phyloP scores from a whole-genome alignment of 2,888 invertebrate species.

The Hirtodrosophila confusa region DNA sequence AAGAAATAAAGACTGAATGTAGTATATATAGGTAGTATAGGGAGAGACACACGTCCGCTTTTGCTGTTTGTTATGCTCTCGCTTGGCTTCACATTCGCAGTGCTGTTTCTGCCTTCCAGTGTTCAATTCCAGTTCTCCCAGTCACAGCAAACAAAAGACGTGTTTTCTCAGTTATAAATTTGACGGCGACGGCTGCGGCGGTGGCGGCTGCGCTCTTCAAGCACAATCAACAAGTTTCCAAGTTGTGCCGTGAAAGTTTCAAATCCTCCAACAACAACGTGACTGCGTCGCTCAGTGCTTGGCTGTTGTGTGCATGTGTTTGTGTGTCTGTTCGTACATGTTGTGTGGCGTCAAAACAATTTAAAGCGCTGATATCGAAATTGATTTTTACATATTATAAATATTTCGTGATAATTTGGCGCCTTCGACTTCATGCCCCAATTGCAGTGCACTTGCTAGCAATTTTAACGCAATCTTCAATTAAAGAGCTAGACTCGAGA shows the following conservation, averaged over 20 bases:
- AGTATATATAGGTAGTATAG: not conserved
- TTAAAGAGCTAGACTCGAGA: conserved; percentile 31
- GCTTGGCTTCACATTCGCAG: not conserved
- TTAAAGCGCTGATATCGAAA: conserved; percentile 12
- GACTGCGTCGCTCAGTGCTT: conserved; percentile 11
- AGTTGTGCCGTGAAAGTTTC: conserved; percentile 46
- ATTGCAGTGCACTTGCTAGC: conserved; percentile 47
- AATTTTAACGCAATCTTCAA: conserved; percentile 24
- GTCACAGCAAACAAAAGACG: conserved; percentile 7
- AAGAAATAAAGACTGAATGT: conserved; percentile 2
- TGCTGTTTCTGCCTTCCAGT: conserved; percentile 29
- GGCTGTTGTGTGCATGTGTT: conserved; percentile 1
- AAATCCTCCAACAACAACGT: conserved; percentile 38
- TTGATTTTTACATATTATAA: conserved; percentile 11
- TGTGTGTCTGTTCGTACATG: not conserved
- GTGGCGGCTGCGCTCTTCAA: conserved; percentile 44
- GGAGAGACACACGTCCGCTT: no score
- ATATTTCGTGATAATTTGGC: conserved; percentile 26
- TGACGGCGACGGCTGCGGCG: conserved; percentile 44
- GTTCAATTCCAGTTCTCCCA: conserved; percentile 37
- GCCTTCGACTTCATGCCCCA: conserved; percentile 29
- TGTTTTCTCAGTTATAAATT: conserved; percentile 47
- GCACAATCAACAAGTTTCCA: conserved; percentile 54
- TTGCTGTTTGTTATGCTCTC: not conserved
- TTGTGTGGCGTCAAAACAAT: conserved; percentile 17